phyloP scores from a whole-genome alignment of 2,888 invertebrate genomes.

The Xiphydria camelus region DNA sequence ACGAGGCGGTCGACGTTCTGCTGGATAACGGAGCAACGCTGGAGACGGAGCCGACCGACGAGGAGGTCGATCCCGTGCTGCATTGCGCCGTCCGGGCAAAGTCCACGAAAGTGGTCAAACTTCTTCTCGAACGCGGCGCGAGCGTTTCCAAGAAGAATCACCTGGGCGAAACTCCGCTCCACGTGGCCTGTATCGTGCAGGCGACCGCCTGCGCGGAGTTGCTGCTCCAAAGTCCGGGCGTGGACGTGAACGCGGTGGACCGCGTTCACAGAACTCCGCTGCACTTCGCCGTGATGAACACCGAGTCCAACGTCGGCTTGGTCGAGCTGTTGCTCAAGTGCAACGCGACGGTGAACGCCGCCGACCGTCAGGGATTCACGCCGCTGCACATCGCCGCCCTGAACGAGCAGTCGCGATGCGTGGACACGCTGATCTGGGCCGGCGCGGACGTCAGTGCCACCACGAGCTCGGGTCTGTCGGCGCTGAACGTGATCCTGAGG shows the following conservation, averaged over 20 bases:
- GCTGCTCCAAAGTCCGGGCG: slow-evolving; percentile 40
- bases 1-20: slow-evolving; percentile 53
- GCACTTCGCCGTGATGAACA: slow-evolving; percentile 57
- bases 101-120: slow-evolving; percentile 47
- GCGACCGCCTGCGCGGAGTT: slow-evolving; percentile 48
- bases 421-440: slow-evolving; percentile 55
- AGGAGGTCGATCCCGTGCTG: slow-evolving; percentile 58
- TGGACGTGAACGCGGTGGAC: slow-evolving; percentile 55
- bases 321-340: slow-evolving; percentile 47
- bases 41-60: slow-evolving; percentile 34
- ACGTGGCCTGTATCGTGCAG: slow-evolving; percentile 58
- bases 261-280: slow-evolving; percentile 54
- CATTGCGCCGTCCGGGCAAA: slow-evolving; percentile 59
- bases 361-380: slow-evolving; percentile 55
- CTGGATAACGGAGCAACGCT: slow-evolving; percentile 54
- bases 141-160: slow-evolving; percentile 52
- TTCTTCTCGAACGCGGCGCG: slow-evolving; percentile 57
- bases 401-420: slow-evolving; percentile 58
- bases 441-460: slow-evolving; percentile 59
- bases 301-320: slow-evolving; percentile 42
- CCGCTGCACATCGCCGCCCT: slow-evolving; percentile 59
- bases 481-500: slow-evolving; percentile 56
- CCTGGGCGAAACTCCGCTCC: slow-evolving; percentile 60
- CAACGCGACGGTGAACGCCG: slow-evolving; percentile 50
- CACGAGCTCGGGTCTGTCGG: slow-evolving; percentile 56